phyloP scores from a whole-genome alignment of 1,140 invertebrate species.

The Orussus abietinus region DNA sequence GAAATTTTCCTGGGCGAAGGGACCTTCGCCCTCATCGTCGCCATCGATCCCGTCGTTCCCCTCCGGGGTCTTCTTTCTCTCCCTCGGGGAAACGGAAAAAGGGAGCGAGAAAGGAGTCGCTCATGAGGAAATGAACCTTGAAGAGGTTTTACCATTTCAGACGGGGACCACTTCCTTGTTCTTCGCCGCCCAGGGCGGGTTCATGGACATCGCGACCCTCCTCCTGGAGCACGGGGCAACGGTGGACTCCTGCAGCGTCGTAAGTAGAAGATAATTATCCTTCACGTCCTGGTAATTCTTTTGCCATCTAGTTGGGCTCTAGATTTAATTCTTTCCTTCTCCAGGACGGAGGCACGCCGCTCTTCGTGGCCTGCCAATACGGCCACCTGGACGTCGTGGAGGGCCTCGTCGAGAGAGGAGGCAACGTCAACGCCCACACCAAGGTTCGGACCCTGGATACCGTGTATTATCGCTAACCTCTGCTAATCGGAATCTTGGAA shows the following conservation, averaged over 20 bases:
- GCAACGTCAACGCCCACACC: constrained; percentile 82
- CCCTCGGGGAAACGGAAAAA: too few relatives aligned
- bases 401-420: constrained; percentile 72
- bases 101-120: too few relatives aligned
- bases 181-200: constrained; percentile 88
- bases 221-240: constrained; percentile 73
- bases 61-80: too few relatives aligned
- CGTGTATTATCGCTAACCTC: neutral
- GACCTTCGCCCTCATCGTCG: too few relatives aligned
- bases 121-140: too few relatives aligned
- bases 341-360: constrained; percentile 86
- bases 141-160: too few relatives aligned
- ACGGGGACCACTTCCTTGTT: constrained; percentile 88
- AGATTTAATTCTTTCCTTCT: constrained; percentile 21
- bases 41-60: too few relatives aligned
- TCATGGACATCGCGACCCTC: constrained; percentile 73
- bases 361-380: constrained; percentile 89
- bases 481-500: neutral
- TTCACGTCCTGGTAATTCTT: constrained; percentile 6
- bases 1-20: too few relatives aligned
- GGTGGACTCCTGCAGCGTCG: constrained; percentile 77
- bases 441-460: constrained; percentile 59
- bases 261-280: constrained; percentile 49
- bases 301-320: constrained; percentile 1
- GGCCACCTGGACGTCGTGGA: constrained; percentile 84